phyloP scores from a whole-genome alignment of 2,113 vertebrate species.

The Halcyon senegalensis region DNA sequence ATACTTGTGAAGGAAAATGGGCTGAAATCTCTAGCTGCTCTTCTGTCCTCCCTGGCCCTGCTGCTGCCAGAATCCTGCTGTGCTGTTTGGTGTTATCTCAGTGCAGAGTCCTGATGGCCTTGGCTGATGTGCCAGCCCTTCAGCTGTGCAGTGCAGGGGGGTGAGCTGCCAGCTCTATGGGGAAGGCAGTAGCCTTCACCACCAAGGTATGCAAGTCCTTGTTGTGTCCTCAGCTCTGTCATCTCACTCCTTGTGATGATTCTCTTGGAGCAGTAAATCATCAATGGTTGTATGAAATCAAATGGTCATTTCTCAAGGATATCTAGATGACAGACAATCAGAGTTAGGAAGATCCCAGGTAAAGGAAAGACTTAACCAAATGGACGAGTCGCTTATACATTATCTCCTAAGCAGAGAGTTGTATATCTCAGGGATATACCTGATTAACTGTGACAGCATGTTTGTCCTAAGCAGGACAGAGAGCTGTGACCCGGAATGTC shows the following conservation, averaged over 20 bases:
- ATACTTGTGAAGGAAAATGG: neutral
- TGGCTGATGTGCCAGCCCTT: accelerated
- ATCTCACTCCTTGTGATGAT: neutral
- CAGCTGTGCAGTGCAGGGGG: neutral
- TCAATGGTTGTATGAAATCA: neutral
- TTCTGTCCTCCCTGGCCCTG: neutral
- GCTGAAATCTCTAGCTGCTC: neutral
- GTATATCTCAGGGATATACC: neutral
- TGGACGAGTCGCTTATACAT: neutral
- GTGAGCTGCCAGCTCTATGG: neutral
- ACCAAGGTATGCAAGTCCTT: neutral
- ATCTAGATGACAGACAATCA: neutral
- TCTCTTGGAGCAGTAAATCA: neutral
- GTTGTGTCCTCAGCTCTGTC: neutral
- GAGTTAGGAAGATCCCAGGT: neutral
- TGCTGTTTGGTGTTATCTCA: accelerated
- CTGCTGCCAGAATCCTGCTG: neutral
- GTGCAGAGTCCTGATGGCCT: neutral
- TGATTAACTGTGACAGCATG: no score
- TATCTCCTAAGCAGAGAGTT: neutral
- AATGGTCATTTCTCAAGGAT: neutral
- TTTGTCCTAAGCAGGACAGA: neutral
- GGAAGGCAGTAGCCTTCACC: neutral
- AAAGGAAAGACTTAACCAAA: neutral
- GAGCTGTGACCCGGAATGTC: neutral